Evolutionary conservation across 2,797 vertebrate genomes (phyloP), one percentile per base, ranked within the genome.

Genomic region (Artibeus lituratus): DNA sequence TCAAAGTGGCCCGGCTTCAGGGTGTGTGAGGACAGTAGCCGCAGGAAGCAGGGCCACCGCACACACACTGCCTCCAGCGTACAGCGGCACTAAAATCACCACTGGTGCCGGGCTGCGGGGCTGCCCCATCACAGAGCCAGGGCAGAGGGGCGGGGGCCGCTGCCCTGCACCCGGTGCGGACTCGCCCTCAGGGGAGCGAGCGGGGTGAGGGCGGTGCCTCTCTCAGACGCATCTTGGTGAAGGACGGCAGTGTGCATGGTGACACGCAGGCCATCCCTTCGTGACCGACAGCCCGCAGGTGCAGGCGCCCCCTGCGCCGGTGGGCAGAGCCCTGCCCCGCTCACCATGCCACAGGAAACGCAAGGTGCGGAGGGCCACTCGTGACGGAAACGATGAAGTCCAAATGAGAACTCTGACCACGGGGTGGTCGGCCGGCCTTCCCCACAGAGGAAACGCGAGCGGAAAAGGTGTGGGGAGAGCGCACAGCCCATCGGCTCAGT

Each of bases 401-500:
- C 62, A 70, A 37, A 51, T 2, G 1, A 44, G 85, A 72, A 57
- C n/a, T 72, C 15, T 10, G 32, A 21, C 39, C 7, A 35, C 5
- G 22, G 35, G 19, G 26, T 32, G 22, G 15, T 4, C 26, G 3
- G 85, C 32, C 57, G 51, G 11, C 44, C 19, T 42, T 57, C 42
- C 51, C 47, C 53, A 53, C 55, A 16, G 0, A 85, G 11, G 59
- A 22, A 19, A 81, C 0, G 7, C 42, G 24, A 37, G 26, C n/a
- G 26, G 37, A 7, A 19, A 24, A 19, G 14, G 12, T 26, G n/a
- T 0, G 16, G 47, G 39, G 39, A 12, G 51, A 21, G 26, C 49
- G 2, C 22, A 7, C 35, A 16, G 35, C 2, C 0, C 0, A 42
- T 2, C 8, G 1, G 22, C 57, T 18, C 5, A 18, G 22, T 2